Base-by-base conservation (phyloP, 1,140 invertebrate species). In the Heliconius nattereri region DNA sequence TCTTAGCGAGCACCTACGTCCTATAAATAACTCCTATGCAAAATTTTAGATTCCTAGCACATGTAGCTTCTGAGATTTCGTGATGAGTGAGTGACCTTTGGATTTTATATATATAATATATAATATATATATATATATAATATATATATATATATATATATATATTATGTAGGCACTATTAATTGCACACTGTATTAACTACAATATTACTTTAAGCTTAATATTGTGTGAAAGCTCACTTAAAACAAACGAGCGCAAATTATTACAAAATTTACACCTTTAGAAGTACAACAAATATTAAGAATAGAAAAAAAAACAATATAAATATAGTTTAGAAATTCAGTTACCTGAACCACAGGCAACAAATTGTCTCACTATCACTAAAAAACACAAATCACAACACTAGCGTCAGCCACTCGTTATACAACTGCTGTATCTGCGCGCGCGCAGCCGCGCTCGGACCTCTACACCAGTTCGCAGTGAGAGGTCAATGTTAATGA, bases 401-500 rank as follows among this genome's bases (percentile, higher is more conserved):
- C 79, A 80, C 75, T 20, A 19, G 26, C 54, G 73, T 72, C 78
- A 76, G 71, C 13, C 45, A n/a, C 66, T 73, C 20, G 79, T 80
- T 80, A 76, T 76, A 80, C 79, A 80, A 80, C 73, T 74, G 73
- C n/a, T 35, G 20, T 23, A 37, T 70, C 35, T 71, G 75, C 79
- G 79, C 74, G 73, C 78, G 78, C 71, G 73, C 78, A 75, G 49
- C 66, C 32, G 60, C 73, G 79, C 37, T 73, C 70, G 37, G n/a
- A 76, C 49, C 9, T 49, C 75, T 76, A 70, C 75, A 70, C 52
- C 54, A 73, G 74, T 32, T 66, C 29, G 26, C 19, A 73, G 79
- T 76, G 79, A 80, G 37, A 72, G 79, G 74, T 77, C 75, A 80
- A 77, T 80, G 79, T 80, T 80, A 77, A 73, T 54, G 75, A 37